A percentile compares a stretch with the other conserved stretches of the same genome.
phyloP scores from a whole-genome alignment of 2,888 invertebrate genomes.

The Agrotis puta region DNA sequence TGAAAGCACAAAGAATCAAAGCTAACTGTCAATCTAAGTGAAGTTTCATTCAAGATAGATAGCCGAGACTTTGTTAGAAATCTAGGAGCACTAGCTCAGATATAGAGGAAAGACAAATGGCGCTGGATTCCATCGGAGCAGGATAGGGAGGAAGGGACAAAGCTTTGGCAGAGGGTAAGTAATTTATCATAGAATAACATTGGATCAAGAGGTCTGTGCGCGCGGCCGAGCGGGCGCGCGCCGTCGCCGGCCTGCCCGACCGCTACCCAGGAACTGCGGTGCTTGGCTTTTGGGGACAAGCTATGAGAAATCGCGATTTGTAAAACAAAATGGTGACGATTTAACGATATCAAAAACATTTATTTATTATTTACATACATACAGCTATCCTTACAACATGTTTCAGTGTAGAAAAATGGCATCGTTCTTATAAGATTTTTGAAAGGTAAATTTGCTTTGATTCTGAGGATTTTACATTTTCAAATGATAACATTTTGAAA shows the following conservation, averaged over 20 bases:
- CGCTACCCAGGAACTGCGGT: conserved; percentile 32
- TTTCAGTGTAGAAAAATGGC: neutral
- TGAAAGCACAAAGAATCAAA: conserved; percentile 13
- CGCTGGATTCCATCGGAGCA: conserved; percentile 58
- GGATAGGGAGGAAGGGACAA: conserved; percentile 61
- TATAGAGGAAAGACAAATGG: conserved; percentile 61
- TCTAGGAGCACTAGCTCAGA: conserved; percentile 42
- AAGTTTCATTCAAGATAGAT: conserved; percentile 47
- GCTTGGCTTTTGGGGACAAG: conserved; percentile 3
- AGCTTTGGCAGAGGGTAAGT: conserved; percentile 50
- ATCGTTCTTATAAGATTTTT: neutral
- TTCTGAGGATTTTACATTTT: too few species aligned
- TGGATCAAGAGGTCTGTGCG: conserved; percentile 62
- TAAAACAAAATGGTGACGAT: neutral
- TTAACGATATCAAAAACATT: neutral
- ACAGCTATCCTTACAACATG: too few species aligned
- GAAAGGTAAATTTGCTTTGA: neutral
- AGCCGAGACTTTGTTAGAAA: conserved; percentile 33
- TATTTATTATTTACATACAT: too few species aligned
- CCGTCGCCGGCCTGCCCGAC: conserved; percentile 25
- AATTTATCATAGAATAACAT: conserved; percentile 73
- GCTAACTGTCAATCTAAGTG: conserved; percentile 44
- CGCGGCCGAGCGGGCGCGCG: conserved; percentile 29
- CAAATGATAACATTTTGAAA: too few species aligned
- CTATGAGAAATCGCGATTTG: neutral